phyloP scores from a whole-genome alignment of 2,888 invertebrate genomes.

The Gymnocheta viridis region DNA sequence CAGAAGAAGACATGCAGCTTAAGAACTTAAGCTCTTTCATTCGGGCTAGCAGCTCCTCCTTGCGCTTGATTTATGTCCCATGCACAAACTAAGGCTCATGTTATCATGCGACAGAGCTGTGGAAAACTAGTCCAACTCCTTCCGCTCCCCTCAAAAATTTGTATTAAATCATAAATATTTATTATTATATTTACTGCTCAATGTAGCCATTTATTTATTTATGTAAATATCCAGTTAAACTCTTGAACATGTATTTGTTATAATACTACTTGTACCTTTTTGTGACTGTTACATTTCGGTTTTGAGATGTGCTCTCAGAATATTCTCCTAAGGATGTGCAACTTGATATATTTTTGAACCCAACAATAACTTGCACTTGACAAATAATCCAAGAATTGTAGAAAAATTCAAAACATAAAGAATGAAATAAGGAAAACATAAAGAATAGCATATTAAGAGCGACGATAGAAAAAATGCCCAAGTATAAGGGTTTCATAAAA shows the following conservation, averaged over 20 bases:
- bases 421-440: constrained; percentile 32
- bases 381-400: constrained; percentile 52
- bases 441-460: constrained; percentile 52
- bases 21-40: too few species aligned
- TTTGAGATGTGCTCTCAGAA: constrained; percentile 69
- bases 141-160: too few species aligned
- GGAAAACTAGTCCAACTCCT: too few species aligned
- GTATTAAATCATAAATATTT: neutral
- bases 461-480: constrained; percentile 58
- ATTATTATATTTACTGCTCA: neutral
- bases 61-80: too few species aligned
- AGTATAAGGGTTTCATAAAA: constrained; percentile 81
- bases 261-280: constrained; percentile 2
- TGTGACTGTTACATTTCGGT: constrained; percentile 48
- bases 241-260: constrained; percentile 42
- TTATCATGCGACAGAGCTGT: too few species aligned
- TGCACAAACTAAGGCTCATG: too few species aligned
- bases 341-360: constrained; percentile 68
- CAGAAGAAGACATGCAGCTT: too few species aligned
- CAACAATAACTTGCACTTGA: constrained; percentile 62
- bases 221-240: constrained; percentile 35
- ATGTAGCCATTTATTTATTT: constrained; percentile 9
- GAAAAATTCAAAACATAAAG: constrained; percentile 51
- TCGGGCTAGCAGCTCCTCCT: too few species aligned
- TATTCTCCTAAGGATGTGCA: constrained; percentile 58